These are phyloP conservation scores for Phengaris alcon DNA, from an alignment of 2,888 invertebrate genomes.

Conservation along the genomic window DNA sequence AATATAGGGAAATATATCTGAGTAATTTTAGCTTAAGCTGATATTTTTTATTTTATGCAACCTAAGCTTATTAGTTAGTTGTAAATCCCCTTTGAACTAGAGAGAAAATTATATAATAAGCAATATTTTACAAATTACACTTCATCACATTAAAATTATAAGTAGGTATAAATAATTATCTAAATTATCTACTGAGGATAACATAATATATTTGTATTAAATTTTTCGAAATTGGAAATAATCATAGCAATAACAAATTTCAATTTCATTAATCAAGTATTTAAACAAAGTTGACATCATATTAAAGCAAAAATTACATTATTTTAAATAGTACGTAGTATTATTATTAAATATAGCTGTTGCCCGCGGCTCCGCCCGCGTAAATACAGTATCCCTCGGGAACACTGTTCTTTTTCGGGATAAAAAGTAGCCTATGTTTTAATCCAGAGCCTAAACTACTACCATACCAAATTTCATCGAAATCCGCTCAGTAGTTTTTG, in stretches of 20 bases:
- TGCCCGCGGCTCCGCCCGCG: too few species aligned
- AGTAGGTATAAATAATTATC: not conserved
- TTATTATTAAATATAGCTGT: not conserved
- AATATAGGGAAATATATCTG: too few species aligned
- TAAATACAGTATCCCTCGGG: too few species aligned
- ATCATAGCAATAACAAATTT: not conserved
- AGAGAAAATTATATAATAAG: not conserved
- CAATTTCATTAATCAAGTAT: not conserved
- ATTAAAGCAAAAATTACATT: not conserved
- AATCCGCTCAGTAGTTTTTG: too few species aligned
- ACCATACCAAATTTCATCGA: too few species aligned
- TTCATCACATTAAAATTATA: not conserved
- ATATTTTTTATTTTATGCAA: not conserved
- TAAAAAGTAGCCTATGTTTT: too few species aligned
- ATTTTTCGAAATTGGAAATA: not conserved
- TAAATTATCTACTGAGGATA: not conserved
- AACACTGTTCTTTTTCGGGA: too few species aligned
- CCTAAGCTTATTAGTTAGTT: not conserved
- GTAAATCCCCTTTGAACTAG: not conserved
- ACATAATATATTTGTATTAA: not conserved
- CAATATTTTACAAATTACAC: not conserved
- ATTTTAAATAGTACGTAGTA: not conserved
- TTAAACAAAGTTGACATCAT: not conserved
- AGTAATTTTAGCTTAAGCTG: too few species aligned
- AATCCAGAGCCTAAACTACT: too few species aligned